A percentile compares a stretch with the other conserved stretches of the same genome.
Evolutionary conservation across 1,140 invertebrate species (phyloP).

Genomic region (Hycleus cichorii): DNA sequence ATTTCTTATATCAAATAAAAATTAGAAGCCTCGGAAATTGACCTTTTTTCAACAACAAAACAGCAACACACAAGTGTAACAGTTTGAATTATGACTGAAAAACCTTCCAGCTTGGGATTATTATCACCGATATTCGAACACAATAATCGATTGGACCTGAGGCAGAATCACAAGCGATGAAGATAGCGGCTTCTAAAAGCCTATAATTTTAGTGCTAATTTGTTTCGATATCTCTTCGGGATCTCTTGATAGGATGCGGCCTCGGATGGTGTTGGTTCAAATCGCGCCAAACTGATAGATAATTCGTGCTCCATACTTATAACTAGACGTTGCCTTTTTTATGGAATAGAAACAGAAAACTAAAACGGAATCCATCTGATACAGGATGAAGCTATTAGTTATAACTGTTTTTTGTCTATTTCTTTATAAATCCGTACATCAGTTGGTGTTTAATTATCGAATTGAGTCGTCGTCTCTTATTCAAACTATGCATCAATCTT

Average conservation of each 20-base stretch:
- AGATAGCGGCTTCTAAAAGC: slow-evolving; percentile 41
- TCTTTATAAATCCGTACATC: too few species aligned
- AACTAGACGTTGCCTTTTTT: too few species aligned
- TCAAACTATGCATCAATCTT: slow-evolving; percentile 9
- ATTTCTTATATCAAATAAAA: too few species aligned
- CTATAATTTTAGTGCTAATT: slow-evolving; percentile 42
- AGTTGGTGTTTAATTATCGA: too few species aligned
- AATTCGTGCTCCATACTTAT: too few species aligned
- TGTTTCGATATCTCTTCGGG: slow-evolving; percentile 37
- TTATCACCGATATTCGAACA: slow-evolving; percentile 29
- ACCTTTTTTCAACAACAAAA: slow-evolving; percentile 37
- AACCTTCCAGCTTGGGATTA: slow-evolving; percentile 34
- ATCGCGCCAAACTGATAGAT: too few species aligned
- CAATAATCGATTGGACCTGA: slow-evolving; percentile 38
- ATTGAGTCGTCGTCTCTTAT: too few species aligned
- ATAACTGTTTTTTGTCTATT: too few species aligned
- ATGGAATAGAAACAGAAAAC: too few species aligned
- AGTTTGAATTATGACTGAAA: slow-evolving; percentile 35
- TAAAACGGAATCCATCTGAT: too few species aligned
- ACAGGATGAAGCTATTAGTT: too few species aligned
- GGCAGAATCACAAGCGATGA: slow-evolving; percentile 35
- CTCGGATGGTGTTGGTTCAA: too few species aligned
- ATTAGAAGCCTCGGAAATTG: not conserved
- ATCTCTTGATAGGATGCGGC: slow-evolving; percentile 14
- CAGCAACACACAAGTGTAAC: slow-evolving; percentile 33